phyloP scores from a whole-genome alignment of 2,113 vertebrate species.

The Cisticola juncidis region DNA sequence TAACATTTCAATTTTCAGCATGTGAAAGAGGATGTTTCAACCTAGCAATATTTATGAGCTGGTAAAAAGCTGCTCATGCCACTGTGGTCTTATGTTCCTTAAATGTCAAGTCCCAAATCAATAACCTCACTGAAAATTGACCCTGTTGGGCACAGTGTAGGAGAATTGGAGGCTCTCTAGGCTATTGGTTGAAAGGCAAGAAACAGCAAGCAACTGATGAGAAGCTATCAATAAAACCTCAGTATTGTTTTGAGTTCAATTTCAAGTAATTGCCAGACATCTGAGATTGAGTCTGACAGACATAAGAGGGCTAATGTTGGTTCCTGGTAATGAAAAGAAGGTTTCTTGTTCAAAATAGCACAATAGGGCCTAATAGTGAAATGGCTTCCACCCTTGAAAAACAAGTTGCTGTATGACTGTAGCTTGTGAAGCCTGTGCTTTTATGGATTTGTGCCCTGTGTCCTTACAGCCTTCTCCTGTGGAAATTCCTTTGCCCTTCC shows the following conservation, averaged over 20 bases:
- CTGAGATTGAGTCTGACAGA: conserved; percentile 33
- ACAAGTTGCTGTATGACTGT: background rate
- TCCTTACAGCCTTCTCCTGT: background rate
- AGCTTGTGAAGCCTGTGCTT: background rate
- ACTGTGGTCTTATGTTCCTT: background rate
- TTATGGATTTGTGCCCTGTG: background rate
- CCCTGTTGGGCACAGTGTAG: background rate
- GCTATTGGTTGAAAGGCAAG: conserved; percentile 14
- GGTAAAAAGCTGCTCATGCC: conserved; percentile 39
- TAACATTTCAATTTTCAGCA: background rate
- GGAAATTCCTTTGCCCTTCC: background rate
- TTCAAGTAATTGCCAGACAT: conserved; percentile 43
- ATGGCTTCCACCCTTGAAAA: background rate
- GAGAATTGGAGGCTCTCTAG: background rate
- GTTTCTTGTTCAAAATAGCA: conserved; percentile 25
- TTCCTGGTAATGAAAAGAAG: conserved; percentile 11
- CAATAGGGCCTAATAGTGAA: conserved; percentile 16
- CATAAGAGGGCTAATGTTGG: background rate
- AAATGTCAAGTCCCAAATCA: conserved; percentile 43
- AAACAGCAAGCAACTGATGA: conserved; percentile 23
- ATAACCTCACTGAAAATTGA: conserved; percentile 6
- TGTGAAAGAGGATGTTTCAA: background rate
- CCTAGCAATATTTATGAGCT: conserved; percentile 42
- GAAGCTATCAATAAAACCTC: conserved; percentile 41
- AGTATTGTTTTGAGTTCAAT: conserved; percentile 42